Evolutionary conservation across 2,888 invertebrate species (phyloP).

Genomic region (Notocelia uddmanniana): DNA sequence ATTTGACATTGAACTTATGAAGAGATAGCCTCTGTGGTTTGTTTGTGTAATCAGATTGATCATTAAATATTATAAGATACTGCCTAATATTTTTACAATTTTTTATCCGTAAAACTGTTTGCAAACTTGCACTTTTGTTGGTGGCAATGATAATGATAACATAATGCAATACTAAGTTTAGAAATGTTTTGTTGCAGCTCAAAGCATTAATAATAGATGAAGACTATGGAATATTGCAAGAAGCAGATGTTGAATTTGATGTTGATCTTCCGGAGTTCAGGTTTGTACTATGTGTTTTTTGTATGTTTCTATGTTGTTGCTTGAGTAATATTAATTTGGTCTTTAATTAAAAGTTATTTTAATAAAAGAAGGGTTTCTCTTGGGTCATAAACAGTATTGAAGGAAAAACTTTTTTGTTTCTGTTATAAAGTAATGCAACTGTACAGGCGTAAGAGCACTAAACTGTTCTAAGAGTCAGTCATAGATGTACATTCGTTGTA

Average conservation of each 20-base stretch:
- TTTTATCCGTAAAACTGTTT: not conserved
- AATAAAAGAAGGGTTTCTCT: too few species aligned
- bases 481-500: too few species aligned
- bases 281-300: constrained; percentile 70
- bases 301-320: too few species aligned
- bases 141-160: too few species aligned
- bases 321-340: too few species aligned
- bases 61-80: not conserved
- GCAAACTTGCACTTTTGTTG: not conserved
- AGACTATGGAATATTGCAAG: constrained; percentile 89
- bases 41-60: constrained; percentile 8
- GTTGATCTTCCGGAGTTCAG: constrained; percentile 97
- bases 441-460: too few species aligned
- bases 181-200: constrained; percentile 86
- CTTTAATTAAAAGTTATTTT: too few species aligned
- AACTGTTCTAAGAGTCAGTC: too few species aligned
- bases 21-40: constrained; percentile 34
- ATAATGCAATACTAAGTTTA: not conserved
- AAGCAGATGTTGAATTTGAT: constrained; percentile 95
- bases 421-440: too few species aligned
- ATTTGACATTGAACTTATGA: constrained; percentile 39
- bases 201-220: constrained; percentile 95
- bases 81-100: not conserved
- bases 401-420: too few species aligned
- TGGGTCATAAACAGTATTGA: too few species aligned